Evolutionary conservation across 2,888 invertebrate genomes (phyloP), one percentile per base, ranked within the genome.

Genomic region (Eupithecia subumbrata): DNA sequence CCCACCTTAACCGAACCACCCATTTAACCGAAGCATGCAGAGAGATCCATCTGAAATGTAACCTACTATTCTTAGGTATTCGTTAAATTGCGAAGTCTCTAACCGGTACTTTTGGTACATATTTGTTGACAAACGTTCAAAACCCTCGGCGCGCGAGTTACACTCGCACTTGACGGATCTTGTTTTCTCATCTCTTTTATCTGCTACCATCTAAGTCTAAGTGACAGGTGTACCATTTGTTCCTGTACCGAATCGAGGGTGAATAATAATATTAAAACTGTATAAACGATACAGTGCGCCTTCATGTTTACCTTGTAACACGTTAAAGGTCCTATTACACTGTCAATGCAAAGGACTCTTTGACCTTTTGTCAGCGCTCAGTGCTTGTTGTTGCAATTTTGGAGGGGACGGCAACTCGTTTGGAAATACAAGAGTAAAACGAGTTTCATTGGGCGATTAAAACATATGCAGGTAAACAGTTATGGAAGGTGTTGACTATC

Each of bases 271-370:
- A 80, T 82, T 84, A 84, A 82, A 79, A 7, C 60, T 52, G 60
- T 69, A 80, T 78, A n/a, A n/a, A n/a, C 81, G 80, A 82, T 56
- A n/a, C n/a, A n/a, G n/a, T 56, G n/a, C 82, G 81, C 82, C 84
- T 83, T 82, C 81, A 81, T 76, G 79, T 81, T 78, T 81, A 81
- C 79, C 80, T 76, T 73, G 74, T 77, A 80, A 67, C 67, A 40
- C 22, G 67, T 67, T 40, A 67, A 67, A 43, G 78, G 78, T 78
- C 76, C 76, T 82, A 67, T 84, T 84, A 78, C 79, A 71, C 72
- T 60, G 72, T 81, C 43, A 67, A 5, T 14, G 14, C 43, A 22
- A n/a, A 63, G 63, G 14, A 80, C 81, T 78, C 73, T 80, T 80
- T 79, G 76, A 70, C 18, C 73, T 37, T 71, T 73, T 70, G 67